Base-by-base conservation (phyloP, 2,797 vertebrate species). In the Sebastes aleutianus region DNA sequence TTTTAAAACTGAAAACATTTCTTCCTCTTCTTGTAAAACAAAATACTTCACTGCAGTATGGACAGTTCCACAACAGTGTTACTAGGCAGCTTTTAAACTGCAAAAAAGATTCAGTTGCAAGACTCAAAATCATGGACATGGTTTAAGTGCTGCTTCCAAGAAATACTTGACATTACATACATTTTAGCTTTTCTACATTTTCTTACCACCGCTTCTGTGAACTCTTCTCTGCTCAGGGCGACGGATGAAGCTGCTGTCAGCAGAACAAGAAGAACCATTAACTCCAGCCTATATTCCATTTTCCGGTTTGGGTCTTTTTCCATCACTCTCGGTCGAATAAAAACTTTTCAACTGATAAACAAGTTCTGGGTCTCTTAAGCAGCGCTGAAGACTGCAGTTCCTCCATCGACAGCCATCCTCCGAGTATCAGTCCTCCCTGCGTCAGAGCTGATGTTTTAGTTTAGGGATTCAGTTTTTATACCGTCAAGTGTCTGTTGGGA, bases 151-250 rank as follows among this genome's bases (percentile, higher is more conserved):
- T 12, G 14, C 20, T 26, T 62, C 69, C n/a, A 34, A 50, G 1
- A 47, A 65, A 71, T 11, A 71, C 32, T 24, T 26, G 32, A 47
- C 24, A 36, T 36, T 36, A 36, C 36, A 36, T 36, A 36, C 36
- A 61, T 58, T 29, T 24, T 2, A 29, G 2, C 3, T 5, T 68
- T 31, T 63, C 26, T 18, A 3, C 47, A 7, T 58, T 76, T 66
- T 80, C 94, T 95, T 89, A 96, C 95, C 91, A 85, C 67, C 0
- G 93, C 94, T 68, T 92, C 86, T 1, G 70, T 78, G 27, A 89
- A 26, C 24, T 89, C 88, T 2, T 85, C 79, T 54, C 76, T 78
- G 84, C 86, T 91, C 67, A 61, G 59, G 12, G 88, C 82, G 3
- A 74, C 26, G 20, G 86, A 87, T 24, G 89, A 83, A 50, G 84